A percentile compares a stretch with the other conserved stretches of the same genome.
Evolutionary conservation across 2,888 invertebrate genomes (phyloP).

Genomic region (Magallana nippona): DNA sequence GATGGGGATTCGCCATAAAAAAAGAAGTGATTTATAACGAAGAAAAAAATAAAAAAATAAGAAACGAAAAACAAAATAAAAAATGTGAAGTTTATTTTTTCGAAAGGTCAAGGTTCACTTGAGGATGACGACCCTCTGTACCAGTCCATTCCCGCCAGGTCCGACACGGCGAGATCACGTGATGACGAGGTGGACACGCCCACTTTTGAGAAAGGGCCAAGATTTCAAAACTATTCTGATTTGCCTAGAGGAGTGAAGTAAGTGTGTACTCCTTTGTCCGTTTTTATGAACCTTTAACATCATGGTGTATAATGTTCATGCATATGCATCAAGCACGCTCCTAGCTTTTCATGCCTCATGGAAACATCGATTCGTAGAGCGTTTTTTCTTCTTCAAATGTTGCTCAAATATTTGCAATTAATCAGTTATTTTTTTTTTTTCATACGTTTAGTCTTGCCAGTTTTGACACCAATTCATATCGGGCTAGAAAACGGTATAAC

Average conservation of each 20-base stretch:
- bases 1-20: too few relatives aligned
- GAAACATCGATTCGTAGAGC: background rate
- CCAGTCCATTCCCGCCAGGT: slow-evolving; percentile 36
- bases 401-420: background rate
- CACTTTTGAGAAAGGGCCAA: slow-evolving; percentile 35
- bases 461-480: background rate
- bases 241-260: slow-evolving; percentile 46
- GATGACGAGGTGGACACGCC: slow-evolving; percentile 31
- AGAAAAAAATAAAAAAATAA: too few relatives aligned
- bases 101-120: background rate
- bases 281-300: background rate
- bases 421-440: background rate
- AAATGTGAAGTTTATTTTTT: too few relatives aligned
- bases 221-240: slow-evolving; percentile 36
- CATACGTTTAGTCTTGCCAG: slow-evolving; percentile 6
- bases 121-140: slow-evolving; percentile 43
- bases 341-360: background rate
- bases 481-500: slow-evolving; percentile 5
- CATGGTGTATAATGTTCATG: background rate
- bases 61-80: too few relatives aligned
- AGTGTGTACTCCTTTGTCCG: background rate
- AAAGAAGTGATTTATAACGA: too few relatives aligned
- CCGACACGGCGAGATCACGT: background rate
- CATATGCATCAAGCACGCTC: slow-evolving; percentile 6
- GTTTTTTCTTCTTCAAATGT: background rate